A percentile compares a stretch with the other conserved stretches of the same genome.
Conservation (phyloP, 2,797 vertebrate genomes). For the Natrix natrix region DNA sequence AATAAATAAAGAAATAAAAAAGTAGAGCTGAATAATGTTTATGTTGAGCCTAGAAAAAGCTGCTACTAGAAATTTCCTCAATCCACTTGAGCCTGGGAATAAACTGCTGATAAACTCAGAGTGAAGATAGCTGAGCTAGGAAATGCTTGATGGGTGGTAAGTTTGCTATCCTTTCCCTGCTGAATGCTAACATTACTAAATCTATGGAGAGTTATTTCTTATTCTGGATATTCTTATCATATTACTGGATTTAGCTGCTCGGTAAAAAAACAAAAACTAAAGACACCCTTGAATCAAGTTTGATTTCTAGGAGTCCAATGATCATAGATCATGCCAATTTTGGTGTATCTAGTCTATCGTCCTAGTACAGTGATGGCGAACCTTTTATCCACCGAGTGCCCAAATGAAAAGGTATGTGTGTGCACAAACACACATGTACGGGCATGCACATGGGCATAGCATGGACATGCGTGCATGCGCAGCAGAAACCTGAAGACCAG, state of each 20-base stretch:
- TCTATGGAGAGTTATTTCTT: background rate
- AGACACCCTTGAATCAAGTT: background rate
- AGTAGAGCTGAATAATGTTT: slow-evolving; percentile 52
- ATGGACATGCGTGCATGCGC: too few relatives aligned
- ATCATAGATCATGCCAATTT: background rate
- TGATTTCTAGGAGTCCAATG: background rate
- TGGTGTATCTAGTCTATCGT: background rate
- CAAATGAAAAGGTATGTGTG: too few relatives aligned
- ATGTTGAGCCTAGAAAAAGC: slow-evolving; percentile 77
- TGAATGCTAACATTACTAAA: slow-evolving; percentile 3
- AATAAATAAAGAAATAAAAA: slow-evolving; percentile 25
- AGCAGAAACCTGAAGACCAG: too few relatives aligned
- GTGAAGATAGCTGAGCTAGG: slow-evolving; percentile 99
- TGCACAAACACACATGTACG: too few relatives aligned
- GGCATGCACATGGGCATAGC: too few relatives aligned
- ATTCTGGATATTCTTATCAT: background rate
- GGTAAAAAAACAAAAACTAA: background rate
- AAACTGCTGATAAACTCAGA: slow-evolving; percentile 85
- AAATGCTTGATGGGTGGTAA: slow-evolving; percentile 99
- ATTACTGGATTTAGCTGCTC: background rate
- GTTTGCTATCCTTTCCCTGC: slow-evolving; percentile 56
- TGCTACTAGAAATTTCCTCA: slow-evolving; percentile 88
- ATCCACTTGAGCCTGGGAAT: slow-evolving; percentile 94
- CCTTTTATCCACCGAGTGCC: too few relatives aligned
- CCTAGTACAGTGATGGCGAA: too few relatives aligned